Conservation (phyloP, 2,888 invertebrate genomes). For the Eurytoma californica region DNA sequence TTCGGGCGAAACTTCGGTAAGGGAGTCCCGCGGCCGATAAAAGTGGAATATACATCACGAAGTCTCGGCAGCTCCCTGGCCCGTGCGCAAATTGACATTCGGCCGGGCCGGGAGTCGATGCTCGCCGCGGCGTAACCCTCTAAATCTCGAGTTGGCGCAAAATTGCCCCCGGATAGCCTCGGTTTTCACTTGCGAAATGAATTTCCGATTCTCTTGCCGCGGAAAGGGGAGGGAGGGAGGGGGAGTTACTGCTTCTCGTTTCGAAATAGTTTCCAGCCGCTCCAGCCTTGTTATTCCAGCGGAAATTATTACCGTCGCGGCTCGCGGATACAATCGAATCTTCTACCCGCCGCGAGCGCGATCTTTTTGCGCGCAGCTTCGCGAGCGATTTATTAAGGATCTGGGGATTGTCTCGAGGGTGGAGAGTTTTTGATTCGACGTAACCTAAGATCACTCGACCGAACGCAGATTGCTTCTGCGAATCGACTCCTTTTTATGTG, state of each 20-base stretch:
- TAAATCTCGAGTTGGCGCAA: slow-evolving; percentile 16
- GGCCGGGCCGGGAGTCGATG: not conserved
- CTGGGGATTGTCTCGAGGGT: not conserved
- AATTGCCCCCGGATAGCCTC: slow-evolving; percentile 1
- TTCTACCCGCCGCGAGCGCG: too few species aligned
- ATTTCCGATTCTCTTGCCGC: not conserved
- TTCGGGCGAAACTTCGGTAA: not conserved
- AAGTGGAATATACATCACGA: not conserved
- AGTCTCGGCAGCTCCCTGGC: not conserved
- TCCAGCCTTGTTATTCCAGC: slow-evolving; percentile 7
- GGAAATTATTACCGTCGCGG: slow-evolving; percentile 9
- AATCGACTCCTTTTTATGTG: too few species aligned
- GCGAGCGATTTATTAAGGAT: not conserved
- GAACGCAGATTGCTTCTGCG: too few species aligned
- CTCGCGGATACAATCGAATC: not conserved
- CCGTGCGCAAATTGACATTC: slow-evolving; percentile 21
- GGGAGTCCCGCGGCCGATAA: not conserved
- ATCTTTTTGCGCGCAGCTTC: not conserved
- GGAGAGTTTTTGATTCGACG: not conserved
- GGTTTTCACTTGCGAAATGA: slow-evolving; percentile 32
- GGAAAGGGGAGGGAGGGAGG: not conserved
- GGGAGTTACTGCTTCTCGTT: not conserved
- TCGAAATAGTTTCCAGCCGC: not conserved
- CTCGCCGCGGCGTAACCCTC: slow-evolving; percentile 13
- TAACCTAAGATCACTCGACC: not conserved